A percentile compares a stretch with the other conserved stretches of the same genome.
phyloP scores from a whole-genome alignment of 1,140 invertebrate species.

The Nasonia vitripennis region DNA sequence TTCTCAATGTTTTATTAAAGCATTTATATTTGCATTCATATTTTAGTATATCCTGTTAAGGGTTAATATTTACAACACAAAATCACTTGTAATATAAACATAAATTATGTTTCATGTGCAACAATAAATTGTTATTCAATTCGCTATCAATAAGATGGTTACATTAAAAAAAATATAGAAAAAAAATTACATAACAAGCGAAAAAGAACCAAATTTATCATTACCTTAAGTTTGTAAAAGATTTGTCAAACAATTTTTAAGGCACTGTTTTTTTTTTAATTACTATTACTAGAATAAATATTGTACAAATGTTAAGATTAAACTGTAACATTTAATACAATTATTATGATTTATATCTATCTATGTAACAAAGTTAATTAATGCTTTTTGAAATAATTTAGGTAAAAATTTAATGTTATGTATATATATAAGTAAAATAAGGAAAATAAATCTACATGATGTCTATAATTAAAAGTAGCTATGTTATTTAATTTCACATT shows the following conservation, averaged over 20 bases:
- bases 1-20: not conserved
- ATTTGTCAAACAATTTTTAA: slow-evolving; percentile 9
- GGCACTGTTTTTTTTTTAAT: not conserved
- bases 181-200: slow-evolving; percentile 4
- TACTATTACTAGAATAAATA: slow-evolving; percentile 19
- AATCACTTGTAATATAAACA: slow-evolving; percentile 24
- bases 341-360: slow-evolving; percentile 27
- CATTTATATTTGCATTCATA: not conserved
- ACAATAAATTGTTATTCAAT: slow-evolving; percentile 26
- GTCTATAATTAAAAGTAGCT: slow-evolving; percentile 25
- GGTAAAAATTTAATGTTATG: slow-evolving; percentile 35
- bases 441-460: slow-evolving; percentile 34
- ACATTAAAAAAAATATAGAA: not conserved
- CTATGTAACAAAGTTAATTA: slow-evolving; percentile 35
- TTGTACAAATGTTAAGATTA: slow-evolving; percentile 44
- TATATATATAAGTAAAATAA: slow-evolving; percentile 45
- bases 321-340: slow-evolving; percentile 30
- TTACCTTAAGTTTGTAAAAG: slow-evolving; percentile 6
- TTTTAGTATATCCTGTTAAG: slow-evolving; percentile 8
- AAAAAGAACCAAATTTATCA: slow-evolving; percentile 25
- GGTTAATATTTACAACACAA: slow-evolving; percentile 26
- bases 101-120: slow-evolving; percentile 12
- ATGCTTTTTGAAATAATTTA: slow-evolving; percentile 38
- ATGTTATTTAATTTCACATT: not conserved
- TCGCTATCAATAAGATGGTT: not conserved